Evolutionary conservation across 1,140 invertebrate species (phyloP), one percentile per base, ranked within the genome.

Genomic region (Proales similis): DNA sequence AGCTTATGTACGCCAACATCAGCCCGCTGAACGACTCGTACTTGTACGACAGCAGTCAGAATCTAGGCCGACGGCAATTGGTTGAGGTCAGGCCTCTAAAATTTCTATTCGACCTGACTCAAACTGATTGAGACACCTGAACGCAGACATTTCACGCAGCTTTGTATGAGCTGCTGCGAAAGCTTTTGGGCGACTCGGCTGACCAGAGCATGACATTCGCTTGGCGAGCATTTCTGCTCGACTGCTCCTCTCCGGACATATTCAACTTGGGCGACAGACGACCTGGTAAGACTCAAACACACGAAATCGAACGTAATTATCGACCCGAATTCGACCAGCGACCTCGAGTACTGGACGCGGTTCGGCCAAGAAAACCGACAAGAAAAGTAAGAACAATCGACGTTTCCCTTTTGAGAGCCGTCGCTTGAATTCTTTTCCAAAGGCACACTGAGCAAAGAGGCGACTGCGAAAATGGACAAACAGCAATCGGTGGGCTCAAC

Each of bases 151-250:
- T 72, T 63, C 70, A 70, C 47, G 69, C 72, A 32, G 66, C 74
- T 3, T 47, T 75, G 11, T 75, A 75, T 60, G 60, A 63, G 24
- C 71, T 67, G 48, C 53, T 75, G 45, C 65, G 66, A 32, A 72
- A 71, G 51, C 57, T 53, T 6, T 9, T 66, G 12, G 49, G 64
- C 22, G 69, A 73, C 17, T 64, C 72, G 20, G 63, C 67, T 5
- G 70, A 45, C 46, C 68, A 68, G 30, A 72, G 74, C n/a, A 67
- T 72, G 49, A 71, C 72, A 3, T 70, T 71, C 69, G 72, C 74
- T 3, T 74, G 72, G 71, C 65, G 71, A 51, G 67, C 68, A 4
- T 72, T 75, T 61, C 70, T 66, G 38, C 71, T 69, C 68, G 74
- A 75, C 65, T 65, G 64, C 5, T 70, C 69, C 3, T 67, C 70